Evolutionary conservation across 2,113 vertebrate genomes (phyloP).

Genomic region (Thamnophis sirtalis): DNA sequence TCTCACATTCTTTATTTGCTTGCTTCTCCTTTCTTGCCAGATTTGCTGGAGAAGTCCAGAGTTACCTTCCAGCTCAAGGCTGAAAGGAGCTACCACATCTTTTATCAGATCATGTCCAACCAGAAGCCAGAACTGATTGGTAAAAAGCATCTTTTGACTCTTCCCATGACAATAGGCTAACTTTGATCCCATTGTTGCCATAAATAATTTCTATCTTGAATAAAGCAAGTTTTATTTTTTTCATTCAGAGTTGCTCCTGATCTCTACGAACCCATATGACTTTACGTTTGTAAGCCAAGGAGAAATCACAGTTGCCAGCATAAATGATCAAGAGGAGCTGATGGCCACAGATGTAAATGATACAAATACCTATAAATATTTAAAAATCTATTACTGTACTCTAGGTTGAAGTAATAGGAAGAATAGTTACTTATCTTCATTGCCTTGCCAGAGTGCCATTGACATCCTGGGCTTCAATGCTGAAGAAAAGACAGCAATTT

Average conservation of each 20-base stretch:
- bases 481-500: conserved; percentile 81
- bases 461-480: conserved; percentile 78
- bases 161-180: background rate
- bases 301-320: conserved; percentile 81
- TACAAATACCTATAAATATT: background rate
- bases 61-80: conserved; percentile 79
- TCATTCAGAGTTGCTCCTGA: conserved; percentile 78
- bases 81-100: conserved; percentile 82
- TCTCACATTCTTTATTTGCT: background rate
- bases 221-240: background rate
- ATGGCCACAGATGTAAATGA: conserved; percentile 78
- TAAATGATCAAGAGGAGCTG: conserved; percentile 76
- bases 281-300: conserved; percentile 74
- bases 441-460: conserved; percentile 68
- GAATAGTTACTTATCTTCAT: background rate
- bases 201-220: background rate
- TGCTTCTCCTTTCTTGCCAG: conserved; percentile 44
- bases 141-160: conserved; percentile 45
- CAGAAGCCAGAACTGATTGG: conserved; percentile 81
- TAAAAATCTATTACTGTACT: background rate
- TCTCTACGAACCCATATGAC: conserved; percentile 86
- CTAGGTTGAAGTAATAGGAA: background rate
- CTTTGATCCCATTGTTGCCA: background rate
- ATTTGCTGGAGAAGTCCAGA: conserved; percentile 79
- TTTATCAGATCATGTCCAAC: conserved; percentile 81